Base-by-base conservation (phyloP, 2,113 vertebrate species). In the Percopsis transmontana region DNA sequence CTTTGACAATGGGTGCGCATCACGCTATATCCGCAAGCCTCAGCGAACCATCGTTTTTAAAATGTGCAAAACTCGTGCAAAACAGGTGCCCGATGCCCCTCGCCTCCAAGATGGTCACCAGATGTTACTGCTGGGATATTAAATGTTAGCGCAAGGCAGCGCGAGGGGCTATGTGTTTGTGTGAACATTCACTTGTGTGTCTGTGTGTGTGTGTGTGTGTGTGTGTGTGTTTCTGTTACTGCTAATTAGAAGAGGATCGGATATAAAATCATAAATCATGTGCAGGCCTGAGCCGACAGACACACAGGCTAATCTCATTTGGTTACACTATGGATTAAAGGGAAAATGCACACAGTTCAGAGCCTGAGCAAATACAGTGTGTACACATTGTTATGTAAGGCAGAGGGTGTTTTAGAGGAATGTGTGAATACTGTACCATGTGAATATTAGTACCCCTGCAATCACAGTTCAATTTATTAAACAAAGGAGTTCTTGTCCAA, bases 241-340 rank as follows among this genome's bases (percentile, higher is more conserved):
- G 80, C 87, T 88, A 87, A 90, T 91, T 89, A 85, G 73, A 86
- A 42, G 71, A 66, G 58, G 62, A 85, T 78, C 64, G 75, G 74
- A 81, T 86, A 87, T 88, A 76, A 88, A 88, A 75, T 80, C 79
- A 84, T 90, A 85, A 87, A 89, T 90, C 81, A 85, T 62, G 55
- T 8, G 40, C 62, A 20, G 79, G 68, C 81, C 66, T 64, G 18
- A 62, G 74, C 77, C 63, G 77, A 84, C 81, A 79, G 50, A 80
- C 62, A 57, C 62, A 71, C 68, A 70, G 55, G 51, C 73, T 87
- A 83, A 84, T 90, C 81, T 76, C 68, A 88, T 91, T 89, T 85
- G 64, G 68, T 76, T 78, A 76, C 78, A 81, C 67, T 71, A 82
- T 78, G 66, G 86, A 86, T 89, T 90, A 85, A 58, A 72, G 61